A percentile compares a stretch with the other conserved stretches of the same genome.
These are phyloP conservation scores for Phalacrocorax pelagicus DNA, from an alignment of 2,113 vertebrate genomes.

Conservation along the genomic window DNA sequence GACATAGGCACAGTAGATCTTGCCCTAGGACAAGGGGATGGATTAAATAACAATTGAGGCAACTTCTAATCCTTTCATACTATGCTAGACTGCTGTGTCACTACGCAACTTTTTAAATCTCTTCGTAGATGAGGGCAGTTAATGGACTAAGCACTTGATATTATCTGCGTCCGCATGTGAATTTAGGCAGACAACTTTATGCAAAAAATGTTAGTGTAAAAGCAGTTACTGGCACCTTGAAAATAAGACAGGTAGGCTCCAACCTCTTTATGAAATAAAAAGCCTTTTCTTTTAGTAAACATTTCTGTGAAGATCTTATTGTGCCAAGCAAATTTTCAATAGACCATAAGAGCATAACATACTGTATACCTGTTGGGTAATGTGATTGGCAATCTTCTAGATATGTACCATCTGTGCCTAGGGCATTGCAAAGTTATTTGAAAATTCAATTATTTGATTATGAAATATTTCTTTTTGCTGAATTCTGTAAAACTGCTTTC, in stretches of 20 bases:
- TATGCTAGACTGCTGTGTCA: neutral
- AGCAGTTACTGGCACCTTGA: neutral
- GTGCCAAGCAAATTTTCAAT: neutral
- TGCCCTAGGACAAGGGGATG: neutral
- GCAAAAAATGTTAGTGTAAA: neutral
- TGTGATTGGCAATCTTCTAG: neutral
- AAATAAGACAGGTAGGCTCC: neutral
- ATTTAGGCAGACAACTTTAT: neutral
- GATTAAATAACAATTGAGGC: neutral
- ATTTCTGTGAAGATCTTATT: neutral
- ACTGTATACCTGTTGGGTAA: neutral
- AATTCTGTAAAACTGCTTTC: constrained; percentile 51
- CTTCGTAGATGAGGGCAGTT: neutral
- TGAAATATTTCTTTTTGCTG: constrained; percentile 13
- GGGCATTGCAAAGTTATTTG: neutral
- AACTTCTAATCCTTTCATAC: neutral
- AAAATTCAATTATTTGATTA: constrained; percentile 55
- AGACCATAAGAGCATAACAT: neutral
- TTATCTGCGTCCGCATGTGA: neutral
- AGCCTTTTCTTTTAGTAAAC: neutral
- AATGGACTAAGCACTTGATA: neutral
- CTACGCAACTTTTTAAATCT: neutral
- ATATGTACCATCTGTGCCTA: neutral
- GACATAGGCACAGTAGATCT: neutral
- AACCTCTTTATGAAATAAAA: neutral